phyloP scores from a whole-genome alignment of 2,113 vertebrate species.

The Trichomycterus rosablanca region DNA sequence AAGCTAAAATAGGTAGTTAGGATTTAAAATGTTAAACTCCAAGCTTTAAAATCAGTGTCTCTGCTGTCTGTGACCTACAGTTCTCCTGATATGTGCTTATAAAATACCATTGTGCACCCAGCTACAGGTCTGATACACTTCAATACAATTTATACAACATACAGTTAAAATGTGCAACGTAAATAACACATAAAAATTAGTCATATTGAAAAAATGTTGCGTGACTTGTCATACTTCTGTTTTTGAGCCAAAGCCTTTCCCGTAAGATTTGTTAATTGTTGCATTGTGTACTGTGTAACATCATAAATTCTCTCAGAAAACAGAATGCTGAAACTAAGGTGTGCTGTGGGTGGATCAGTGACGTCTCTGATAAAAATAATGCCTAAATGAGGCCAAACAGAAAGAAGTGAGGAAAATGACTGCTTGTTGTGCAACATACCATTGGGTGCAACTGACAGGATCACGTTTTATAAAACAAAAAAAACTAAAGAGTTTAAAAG shows the following conservation, averaged over 20 bases:
- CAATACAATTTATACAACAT: no score
- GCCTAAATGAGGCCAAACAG: neutral
- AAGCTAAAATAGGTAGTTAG: no score
- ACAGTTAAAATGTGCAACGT: no score
- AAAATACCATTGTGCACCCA: no score
- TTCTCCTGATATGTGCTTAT: no score
- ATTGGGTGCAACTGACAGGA: constrained; percentile 15
- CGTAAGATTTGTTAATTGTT: constrained; percentile 9
- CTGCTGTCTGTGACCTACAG: no score
- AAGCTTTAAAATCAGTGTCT: no score
- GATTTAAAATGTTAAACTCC: no score
- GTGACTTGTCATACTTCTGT: constrained; percentile 34
- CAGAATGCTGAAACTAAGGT: constrained; percentile 19
- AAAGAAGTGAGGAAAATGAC: constrained; percentile 11
- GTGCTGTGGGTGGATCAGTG: constrained; percentile 24
- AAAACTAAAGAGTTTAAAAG: neutral
- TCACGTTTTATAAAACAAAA: neutral
- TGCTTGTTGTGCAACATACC: constrained; percentile 22
- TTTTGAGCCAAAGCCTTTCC: constrained; percentile 3
- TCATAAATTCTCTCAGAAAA: constrained; percentile 14
- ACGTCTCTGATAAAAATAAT: constrained; percentile 5
- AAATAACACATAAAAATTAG: no score
- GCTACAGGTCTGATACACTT: no score
- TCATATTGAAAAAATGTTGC: constrained; percentile 10
- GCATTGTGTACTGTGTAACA: neutral